Evolutionary conservation across 2,888 invertebrate species (phyloP), one percentile per base, ranked within the genome.

Genomic region (Apoderus coryli): DNA sequence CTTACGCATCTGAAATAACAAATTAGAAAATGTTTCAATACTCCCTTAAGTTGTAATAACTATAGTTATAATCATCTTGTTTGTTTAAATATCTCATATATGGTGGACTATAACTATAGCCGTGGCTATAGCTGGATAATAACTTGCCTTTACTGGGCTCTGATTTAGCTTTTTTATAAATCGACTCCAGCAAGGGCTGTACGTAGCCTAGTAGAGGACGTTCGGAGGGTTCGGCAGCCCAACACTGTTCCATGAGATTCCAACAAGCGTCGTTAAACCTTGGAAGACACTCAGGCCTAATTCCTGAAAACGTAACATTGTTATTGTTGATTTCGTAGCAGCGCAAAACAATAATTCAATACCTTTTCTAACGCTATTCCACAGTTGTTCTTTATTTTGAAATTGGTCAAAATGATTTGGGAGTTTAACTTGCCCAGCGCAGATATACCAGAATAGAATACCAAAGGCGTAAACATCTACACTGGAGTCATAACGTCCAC

Each of bases 401-500:
- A 82, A 86, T 40, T 74, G 71, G 50, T 86, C 85, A 53, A 85
- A 88, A 4, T 75, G 72, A 25, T 68, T 67, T 0, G 88, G 88
- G 34, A 88, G 63, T 40, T 68, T 68, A 1, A 84, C 76, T 48
- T 77, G 74, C 0, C 85, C 85, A 0, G 86, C 79, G 53, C 86
- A 88, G 31, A 86, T 68, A 46, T 86, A 88, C 88, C 88, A 88
- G 57, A 88, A 85, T 22, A 88, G 60, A 35, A 89, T 79, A 4
- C 86, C 88, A 52, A 89, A 88, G 1, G 88, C 88, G 50, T 88
- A 89, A 0, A 88, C 79, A 48, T 89, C 88, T 5, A 89, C 86
- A 36, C 74, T 73, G 37, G 75, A 76, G 50, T 84, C 80, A 48
- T 88, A 88, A 37, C 72, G 70, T 0, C 85, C 82, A 9, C 71